Conservation (phyloP, 1,140 invertebrate species). For the Papilio machaon region DNA sequence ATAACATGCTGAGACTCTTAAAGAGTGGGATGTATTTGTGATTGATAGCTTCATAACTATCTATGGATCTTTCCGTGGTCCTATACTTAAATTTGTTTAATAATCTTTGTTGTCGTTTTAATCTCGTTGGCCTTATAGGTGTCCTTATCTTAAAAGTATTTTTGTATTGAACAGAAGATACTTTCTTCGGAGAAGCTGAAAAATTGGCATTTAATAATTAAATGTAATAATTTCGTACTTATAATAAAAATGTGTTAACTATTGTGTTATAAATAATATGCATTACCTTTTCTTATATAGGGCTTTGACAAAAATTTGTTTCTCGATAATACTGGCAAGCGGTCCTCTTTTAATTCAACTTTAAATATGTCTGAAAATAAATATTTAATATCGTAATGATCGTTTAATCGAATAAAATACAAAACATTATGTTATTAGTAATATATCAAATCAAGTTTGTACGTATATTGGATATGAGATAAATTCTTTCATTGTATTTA, state of each 20-base stretch:
- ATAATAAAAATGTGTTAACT: background rate
- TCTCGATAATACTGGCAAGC: background rate
- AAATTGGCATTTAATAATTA: conserved; percentile 22
- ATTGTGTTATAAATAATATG: background rate
- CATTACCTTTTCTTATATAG: background rate
- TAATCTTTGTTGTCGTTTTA: conserved; percentile 55
- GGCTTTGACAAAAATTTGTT: background rate
- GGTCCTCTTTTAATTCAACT: background rate
- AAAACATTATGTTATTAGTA: background rate
- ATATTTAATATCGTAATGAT: background rate
- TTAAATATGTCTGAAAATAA: background rate
- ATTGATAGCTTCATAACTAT: conserved; percentile 59
- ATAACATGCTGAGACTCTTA: conserved; percentile 68
- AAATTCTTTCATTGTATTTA: conserved; percentile 4
- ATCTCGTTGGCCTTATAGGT: conserved; percentile 59
- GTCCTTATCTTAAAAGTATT: conserved; percentile 63
- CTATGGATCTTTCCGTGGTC: conserved; percentile 59
- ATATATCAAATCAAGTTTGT: background rate
- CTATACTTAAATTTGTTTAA: conserved; percentile 53
- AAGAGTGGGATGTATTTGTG: conserved; percentile 70
- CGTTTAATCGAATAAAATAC: background rate
- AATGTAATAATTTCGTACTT: background rate
- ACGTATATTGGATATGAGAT: background rate
- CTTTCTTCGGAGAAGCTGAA: conserved; percentile 43
- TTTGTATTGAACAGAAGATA: conserved; percentile 56